Evolutionary conservation across 92 coral and sea anemone genomes (phyloP).

Genomic region (Montipora capitata): DNA sequence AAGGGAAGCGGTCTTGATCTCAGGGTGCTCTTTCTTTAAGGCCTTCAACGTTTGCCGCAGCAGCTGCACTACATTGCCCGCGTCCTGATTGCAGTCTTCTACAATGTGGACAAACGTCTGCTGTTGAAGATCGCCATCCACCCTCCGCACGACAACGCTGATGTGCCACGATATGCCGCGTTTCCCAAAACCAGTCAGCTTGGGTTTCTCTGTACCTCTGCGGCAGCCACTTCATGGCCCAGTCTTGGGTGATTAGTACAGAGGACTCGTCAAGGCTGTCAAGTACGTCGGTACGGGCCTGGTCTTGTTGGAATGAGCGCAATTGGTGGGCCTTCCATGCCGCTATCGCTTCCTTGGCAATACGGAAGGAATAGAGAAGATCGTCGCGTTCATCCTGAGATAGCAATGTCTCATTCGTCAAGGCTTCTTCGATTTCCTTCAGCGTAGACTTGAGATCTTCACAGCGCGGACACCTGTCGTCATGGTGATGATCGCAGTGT

Average conservation of each 20-base stretch:
- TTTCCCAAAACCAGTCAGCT: no score
- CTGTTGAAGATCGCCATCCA: slow-evolving; percentile 16
- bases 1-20: neutral
- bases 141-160: slow-evolving; percentile 33
- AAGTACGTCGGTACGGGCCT: slow-evolving; percentile 9
- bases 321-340: slow-evolving; percentile 3
- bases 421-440: neutral
- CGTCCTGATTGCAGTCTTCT: neutral
- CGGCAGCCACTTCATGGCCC: no score
- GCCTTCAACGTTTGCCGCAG: no score
- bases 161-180: no score
- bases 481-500: neutral
- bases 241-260: neutral
- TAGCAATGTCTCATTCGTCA: no score
- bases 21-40: no score
- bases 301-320: neutral
- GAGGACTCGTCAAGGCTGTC: slow-evolving; percentile 12
- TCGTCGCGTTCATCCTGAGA: no score
- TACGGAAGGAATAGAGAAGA: neutral
- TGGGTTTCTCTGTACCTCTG: no score
- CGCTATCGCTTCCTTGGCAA: neutral
- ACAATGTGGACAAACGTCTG: neutral
- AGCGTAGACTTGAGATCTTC: slow-evolving; percentile 14
- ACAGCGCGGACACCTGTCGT: slow-evolving; percentile 12
- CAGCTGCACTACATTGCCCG: no score